These are phyloP conservation scores for Oncorhynchus clarkii DNA, from an alignment of 2,113 vertebrate species.

Conservation along the genomic window DNA sequence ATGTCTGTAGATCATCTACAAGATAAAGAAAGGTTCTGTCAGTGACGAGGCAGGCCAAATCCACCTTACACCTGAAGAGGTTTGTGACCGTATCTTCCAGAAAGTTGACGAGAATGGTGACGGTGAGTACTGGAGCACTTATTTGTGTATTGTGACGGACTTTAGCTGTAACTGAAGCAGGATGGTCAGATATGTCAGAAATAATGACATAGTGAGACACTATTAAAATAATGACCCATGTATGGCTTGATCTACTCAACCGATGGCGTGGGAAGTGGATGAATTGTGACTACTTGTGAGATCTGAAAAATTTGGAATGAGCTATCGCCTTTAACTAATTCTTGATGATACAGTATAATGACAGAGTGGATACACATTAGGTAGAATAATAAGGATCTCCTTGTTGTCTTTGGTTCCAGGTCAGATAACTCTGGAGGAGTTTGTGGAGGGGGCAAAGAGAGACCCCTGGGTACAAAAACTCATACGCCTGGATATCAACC, in stretches of 20 bases:
- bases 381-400: background rate
- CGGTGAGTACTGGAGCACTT: background rate
- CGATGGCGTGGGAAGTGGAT: too few species aligned
- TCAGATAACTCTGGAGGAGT: conserved; percentile 59
- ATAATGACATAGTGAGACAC: too few species aligned
- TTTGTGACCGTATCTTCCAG: conserved; percentile 57
- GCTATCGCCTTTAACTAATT: too few species aligned
- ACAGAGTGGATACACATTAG: too few species aligned
- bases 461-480: conserved; percentile 55
- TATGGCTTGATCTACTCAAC: too few species aligned
- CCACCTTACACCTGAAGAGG: conserved; percentile 31
- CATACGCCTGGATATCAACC: conserved; percentile 55
- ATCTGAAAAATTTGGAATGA: too few species aligned
- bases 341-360: too few species aligned
- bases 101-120: conserved; percentile 50
- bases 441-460: conserved; percentile 53
- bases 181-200: too few species aligned
- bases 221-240: too few species aligned
- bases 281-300: too few species aligned
- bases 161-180: too few species aligned
- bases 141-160: too few species aligned
- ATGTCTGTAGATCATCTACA: conserved; percentile 50
- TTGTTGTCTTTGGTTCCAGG: conserved; percentile 36
- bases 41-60: background rate
- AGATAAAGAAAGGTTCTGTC: conserved; percentile 35